Base-by-base conservation (phyloP, 1,140 invertebrate species). In the Drosophila fuyamai region DNA sequence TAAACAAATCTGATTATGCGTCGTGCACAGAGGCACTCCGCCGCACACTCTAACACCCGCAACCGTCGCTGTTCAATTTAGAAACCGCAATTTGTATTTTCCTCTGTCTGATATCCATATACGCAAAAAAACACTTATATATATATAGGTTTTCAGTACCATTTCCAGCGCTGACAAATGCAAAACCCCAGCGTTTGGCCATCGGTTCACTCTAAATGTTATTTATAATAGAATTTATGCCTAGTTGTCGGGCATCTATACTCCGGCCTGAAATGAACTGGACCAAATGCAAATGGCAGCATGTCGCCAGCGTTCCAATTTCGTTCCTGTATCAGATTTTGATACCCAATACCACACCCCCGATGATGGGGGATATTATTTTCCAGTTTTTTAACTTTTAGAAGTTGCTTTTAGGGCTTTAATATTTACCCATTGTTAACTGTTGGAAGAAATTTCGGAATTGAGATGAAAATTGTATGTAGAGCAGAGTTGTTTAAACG, bases 191-290 rank as follows among this genome's bases (percentile, higher is more conserved):
- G 60, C 72, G 57, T 66, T 59, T 36, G 44, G 23, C 51, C 53
- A 18, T 57, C 51, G 51, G 65, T 48, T 50, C 51, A 51, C 63
- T 71, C 79, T 88, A 83, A 86, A 86, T 86, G 83, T 83, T 86
- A 86, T 86, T 86, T 86, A 86, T 86, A 86, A 86, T 88, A 88
- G 84, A 88, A 88, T 86, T 86, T 86, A 88, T 86, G 83, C 84
- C 83, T 83, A 86, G 71, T 71, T 67, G 51, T 57, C 47, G 55
- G 29, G 9, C 44, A 76, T 65, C 63, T 43, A 67, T 74, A 59
- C 55, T 51, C 5, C 14, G 35, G 27, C 27, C 47, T 13, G 38
- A 35, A 68, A 27, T 68, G 60, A 43, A 61, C 62, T 44, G 62
- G 62, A 67, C 61, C 71, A 76, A 86, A 89, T 89, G 83, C 83